phyloP scores from a whole-genome alignment of 1,140 invertebrate genomes.

The Pseudachorutes palmiensis region DNA sequence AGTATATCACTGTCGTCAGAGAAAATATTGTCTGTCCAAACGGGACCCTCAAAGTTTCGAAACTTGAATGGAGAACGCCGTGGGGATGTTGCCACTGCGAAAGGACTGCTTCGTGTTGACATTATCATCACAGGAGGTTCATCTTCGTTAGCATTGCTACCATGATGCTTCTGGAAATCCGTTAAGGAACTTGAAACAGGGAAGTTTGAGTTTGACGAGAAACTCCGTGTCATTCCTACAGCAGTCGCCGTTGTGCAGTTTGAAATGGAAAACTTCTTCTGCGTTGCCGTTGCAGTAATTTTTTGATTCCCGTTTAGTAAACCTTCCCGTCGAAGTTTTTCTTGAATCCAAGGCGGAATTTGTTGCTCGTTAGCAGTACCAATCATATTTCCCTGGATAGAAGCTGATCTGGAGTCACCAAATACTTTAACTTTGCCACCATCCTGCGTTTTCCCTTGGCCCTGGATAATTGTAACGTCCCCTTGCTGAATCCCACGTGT shows the following conservation, averaged over 20 bases:
- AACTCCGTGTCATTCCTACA: conserved; percentile 27
- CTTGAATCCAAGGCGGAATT: conserved; percentile 1
- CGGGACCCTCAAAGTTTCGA: conserved; percentile 33
- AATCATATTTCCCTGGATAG: not conserved
- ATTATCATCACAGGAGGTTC: not conserved
- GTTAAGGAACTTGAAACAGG: too few relatives aligned
- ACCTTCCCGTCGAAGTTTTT: not conserved
- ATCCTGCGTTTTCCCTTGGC: not conserved
- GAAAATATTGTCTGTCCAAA: conserved; percentile 29
- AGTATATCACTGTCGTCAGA: conserved; percentile 9
- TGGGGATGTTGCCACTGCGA: conserved; percentile 5
- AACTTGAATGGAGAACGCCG: conserved; percentile 27
- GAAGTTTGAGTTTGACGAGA: conserved; percentile 23
- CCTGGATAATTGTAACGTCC: not conserved
- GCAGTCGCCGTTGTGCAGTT: conserved; percentile 1
- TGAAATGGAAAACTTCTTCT: not conserved
- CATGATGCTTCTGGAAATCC: too few relatives aligned
- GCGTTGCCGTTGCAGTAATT: conserved; percentile 5
- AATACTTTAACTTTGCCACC: not conserved
- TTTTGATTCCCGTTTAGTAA: conserved; percentile 3
- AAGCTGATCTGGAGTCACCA: not conserved
- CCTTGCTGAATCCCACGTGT: too few relatives aligned
- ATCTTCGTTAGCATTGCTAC: not conserved
- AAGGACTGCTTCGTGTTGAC: not conserved
- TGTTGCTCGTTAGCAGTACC: not conserved